A percentile compares a stretch with the other conserved stretches of the same genome.
Evolutionary conservation across 2,113 vertebrate genomes (phyloP).

Genomic region (Cryptomyrus ogoouensis): DNA sequence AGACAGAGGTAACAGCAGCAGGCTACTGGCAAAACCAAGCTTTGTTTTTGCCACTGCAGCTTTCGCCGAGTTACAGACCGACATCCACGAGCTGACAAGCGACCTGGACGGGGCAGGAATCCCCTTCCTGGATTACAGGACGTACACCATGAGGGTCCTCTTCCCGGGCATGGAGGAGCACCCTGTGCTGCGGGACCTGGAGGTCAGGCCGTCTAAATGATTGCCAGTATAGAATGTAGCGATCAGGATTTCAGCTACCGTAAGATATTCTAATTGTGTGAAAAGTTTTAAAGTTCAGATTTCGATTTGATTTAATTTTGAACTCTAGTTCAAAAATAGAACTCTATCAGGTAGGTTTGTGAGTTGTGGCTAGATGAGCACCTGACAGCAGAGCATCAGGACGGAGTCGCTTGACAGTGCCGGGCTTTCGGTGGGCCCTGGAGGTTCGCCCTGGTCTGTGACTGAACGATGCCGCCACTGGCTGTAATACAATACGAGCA

Average conservation of each 20-base stretch:
- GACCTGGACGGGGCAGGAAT: slow-evolving; percentile 92
- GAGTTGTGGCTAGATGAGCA: not conserved
- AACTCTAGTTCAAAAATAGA: not conserved
- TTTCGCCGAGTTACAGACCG: slow-evolving; percentile 95
- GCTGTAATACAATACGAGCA: not conserved
- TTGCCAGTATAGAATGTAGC: not conserved
- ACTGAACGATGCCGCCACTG: not conserved
- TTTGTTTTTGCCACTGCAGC: slow-evolving; percentile 54
- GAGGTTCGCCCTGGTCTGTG: not conserved
- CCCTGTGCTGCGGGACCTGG: slow-evolving; percentile 87
- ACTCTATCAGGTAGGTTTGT: not conserved
- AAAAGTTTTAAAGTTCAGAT: not conserved
- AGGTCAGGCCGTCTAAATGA: slow-evolving; percentile 60
- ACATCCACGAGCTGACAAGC: slow-evolving; percentile 92
- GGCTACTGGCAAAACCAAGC: not conserved
- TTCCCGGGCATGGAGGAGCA: slow-evolving; percentile 97
- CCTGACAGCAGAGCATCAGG: not conserved
- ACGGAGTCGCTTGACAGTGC: not conserved
- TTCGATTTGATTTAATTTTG: not conserved
- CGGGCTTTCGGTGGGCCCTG: not conserved
- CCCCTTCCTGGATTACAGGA: slow-evolving; percentile 91
- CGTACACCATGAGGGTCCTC: slow-evolving; percentile 94
- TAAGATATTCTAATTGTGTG: not conserved
- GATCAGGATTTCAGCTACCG: not conserved
- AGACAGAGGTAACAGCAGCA: not conserved